phyloP scores from a whole-genome alignment of 2,113 vertebrate genomes.

The Girardinichthys multiradiatus region DNA sequence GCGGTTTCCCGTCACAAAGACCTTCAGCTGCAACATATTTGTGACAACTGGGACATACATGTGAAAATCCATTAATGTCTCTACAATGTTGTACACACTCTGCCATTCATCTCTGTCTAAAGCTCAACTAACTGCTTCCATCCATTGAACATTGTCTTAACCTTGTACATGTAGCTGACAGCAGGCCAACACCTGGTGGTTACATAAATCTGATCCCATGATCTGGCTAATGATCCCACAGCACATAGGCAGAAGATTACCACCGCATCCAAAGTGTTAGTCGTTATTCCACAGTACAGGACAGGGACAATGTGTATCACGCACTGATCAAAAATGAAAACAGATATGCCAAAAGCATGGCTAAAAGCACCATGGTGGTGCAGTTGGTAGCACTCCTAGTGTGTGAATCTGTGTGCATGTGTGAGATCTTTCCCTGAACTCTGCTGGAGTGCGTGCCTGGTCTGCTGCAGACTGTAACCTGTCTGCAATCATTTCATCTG shows the following conservation, averaged over 20 bases:
- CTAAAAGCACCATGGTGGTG: too few relatives aligned
- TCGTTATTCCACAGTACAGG: constrained; percentile 58
- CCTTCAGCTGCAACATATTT: constrained; percentile 16
- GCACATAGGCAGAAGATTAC: constrained; percentile 66
- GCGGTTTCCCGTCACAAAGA: not conserved
- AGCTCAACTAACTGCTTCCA: constrained; percentile 34
- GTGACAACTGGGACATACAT: constrained; percentile 5
- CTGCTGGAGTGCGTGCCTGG: too few relatives aligned
- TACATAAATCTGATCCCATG: constrained; percentile 58
- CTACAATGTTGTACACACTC: not conserved
- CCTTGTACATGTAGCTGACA: constrained; percentile 31
- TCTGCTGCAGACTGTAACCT: too few relatives aligned
- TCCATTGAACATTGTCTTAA: constrained; percentile 47
- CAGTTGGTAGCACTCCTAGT: too few relatives aligned
- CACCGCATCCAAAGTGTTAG: constrained; percentile 25
- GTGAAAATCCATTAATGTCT: constrained; percentile 42
- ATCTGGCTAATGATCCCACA: constrained; percentile 73
- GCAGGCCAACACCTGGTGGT: constrained; percentile 60
- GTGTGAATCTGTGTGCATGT: too few relatives aligned
- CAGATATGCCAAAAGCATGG: not conserved
- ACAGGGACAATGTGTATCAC: constrained; percentile 12
- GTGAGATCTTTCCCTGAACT: too few relatives aligned
- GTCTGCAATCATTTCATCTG: too few relatives aligned
- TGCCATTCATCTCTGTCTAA: not conserved
- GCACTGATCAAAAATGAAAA: not conserved